Evolutionary conservation across 2,797 vertebrate genomes (phyloP), one percentile per base, ranked within the genome.

Genomic region (Silurus lanzhouensis): DNA sequence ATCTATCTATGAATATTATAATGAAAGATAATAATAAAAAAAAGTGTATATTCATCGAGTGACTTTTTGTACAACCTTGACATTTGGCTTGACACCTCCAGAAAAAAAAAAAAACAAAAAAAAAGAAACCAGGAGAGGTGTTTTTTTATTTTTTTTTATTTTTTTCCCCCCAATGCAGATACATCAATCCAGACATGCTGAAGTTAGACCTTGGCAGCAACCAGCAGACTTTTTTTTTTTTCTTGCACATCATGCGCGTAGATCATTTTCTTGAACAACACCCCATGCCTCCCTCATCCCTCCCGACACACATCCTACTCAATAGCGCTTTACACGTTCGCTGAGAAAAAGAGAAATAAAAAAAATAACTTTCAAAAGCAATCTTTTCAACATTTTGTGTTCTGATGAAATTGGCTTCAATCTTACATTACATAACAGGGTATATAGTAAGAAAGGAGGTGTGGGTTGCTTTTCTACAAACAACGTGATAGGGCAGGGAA

Each of bases 361-460:
- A 48, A 60, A 71, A 38, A 17, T 63, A 68, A 85, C 44, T 46
- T 72, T 81, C 64, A 8, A 64, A 52, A 66, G 70, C 31, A 64
- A 76, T 63, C 48, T 70, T 22, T 55, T 58, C 19, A 25, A 55
- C 15, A 83, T 44, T 44, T 44, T 55, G 76, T 55, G 22, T 83
- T 83, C 17, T 83, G 68, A 48, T 31, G 61, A 84, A 84, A 68
- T 68, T 74, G 70, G 46, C 67, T 46, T 80, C 85, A 80, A 76
- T 67, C 38, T 75, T 44, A 25, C 27, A 38, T 75, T 76, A 67
- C 68, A 67, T 87, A 61, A 48, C 52, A 75, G 66, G 63, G 58
- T 38, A 8, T 76, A 81, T 19, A 67, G 52, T 84, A 87, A 81
- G 78, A 58, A 71, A 81, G 15, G 8, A 75, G 63, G 48, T 82